These are phyloP conservation scores for Turnix velox DNA, from an alignment of 2,113 vertebrate species.

Conservation along the genomic window DNA sequence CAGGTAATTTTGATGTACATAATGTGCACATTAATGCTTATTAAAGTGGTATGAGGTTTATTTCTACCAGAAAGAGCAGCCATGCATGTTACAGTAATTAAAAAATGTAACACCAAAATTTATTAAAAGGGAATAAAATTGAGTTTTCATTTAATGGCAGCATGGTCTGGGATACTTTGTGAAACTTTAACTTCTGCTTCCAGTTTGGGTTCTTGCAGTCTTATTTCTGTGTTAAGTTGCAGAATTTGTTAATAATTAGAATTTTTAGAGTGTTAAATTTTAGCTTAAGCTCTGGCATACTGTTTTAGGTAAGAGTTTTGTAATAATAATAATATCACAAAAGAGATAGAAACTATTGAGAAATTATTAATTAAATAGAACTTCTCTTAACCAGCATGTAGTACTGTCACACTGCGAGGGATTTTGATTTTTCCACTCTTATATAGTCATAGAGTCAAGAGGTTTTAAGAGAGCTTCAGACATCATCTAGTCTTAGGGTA, in stretches of 20 bases:
- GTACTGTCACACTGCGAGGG: not conserved
- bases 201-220: not conserved
- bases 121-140: not conserved
- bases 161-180: not conserved
- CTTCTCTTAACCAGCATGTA: not conserved
- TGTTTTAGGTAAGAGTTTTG: not conserved
- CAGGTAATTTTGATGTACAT: slow-evolving; percentile 75
- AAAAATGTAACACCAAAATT: not conserved
- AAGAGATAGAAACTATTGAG: not conserved
- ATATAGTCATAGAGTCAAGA: not conserved
- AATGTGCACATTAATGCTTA: not conserved
- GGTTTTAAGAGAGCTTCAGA: not conserved
- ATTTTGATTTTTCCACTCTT: not conserved
- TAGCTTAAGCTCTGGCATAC: not conserved
- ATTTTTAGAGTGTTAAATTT: not conserved
- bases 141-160: not conserved
- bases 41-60: not conserved
- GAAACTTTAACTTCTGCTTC: not conserved
- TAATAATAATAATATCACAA: not conserved
- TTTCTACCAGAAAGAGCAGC: not conserved
- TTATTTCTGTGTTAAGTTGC: not conserved
- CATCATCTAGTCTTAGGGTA: not conserved
- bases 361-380: not conserved
- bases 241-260: not conserved
- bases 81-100: not conserved